Percentiles rank a stretch among this genome's conserved stretches.
These are phyloP conservation scores for Lacanobia oleracea DNA, from an alignment of 2,888 invertebrate genomes.

Conservation along the genomic window DNA sequence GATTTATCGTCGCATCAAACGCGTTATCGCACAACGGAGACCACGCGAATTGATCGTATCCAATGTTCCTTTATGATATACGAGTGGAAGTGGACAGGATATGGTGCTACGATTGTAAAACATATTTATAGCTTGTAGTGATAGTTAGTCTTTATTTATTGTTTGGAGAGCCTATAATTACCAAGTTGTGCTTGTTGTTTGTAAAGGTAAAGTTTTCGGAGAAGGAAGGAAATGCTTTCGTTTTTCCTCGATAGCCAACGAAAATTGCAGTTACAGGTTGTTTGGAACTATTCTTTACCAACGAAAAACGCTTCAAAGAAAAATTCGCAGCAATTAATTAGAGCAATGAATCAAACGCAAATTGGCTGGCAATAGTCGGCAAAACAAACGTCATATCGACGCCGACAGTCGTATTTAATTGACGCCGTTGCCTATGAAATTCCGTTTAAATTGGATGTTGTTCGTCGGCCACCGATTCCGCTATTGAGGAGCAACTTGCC, in stretches of 20 bases:
- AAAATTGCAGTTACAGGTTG: slow-evolving; percentile 10
- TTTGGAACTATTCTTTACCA: slow-evolving; percentile 9
- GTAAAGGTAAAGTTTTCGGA: slow-evolving; percentile 12
- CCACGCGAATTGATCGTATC: slow-evolving; percentile 70
- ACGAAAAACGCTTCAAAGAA: slow-evolving; percentile 17
- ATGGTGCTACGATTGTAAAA: slow-evolving; percentile 49
- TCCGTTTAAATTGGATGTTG: slow-evolving; percentile 81
- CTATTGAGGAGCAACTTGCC: slow-evolving; percentile 75
- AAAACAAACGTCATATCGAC: slow-evolving; percentile 73
- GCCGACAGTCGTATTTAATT: slow-evolving; percentile 74
- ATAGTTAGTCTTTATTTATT: slow-evolving; percentile 46
- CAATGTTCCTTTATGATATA: slow-evolving; percentile 59
- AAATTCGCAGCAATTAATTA: slow-evolving; percentile 64
- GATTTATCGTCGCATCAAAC: slow-evolving; percentile 84
- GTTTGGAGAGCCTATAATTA: slow-evolving; percentile 29
- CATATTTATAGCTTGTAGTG: slow-evolving; percentile 50
- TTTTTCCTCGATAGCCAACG: slow-evolving; percentile 7
- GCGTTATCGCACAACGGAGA: slow-evolving; percentile 70
- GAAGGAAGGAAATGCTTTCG: neutral
- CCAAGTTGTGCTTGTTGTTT: slow-evolving; percentile 7
- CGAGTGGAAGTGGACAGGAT: slow-evolving; percentile 50
- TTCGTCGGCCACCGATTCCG: slow-evolving; percentile 72
- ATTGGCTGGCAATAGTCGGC: slow-evolving; percentile 69
- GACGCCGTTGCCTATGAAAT: slow-evolving; percentile 79
- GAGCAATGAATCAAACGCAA: slow-evolving; percentile 71